Percentiles rank a stretch among this genome's conserved stretches.
Evolutionary conservation across 2,888 invertebrate species (phyloP).

Genomic region (Rambutsinella grinnellia): DNA sequence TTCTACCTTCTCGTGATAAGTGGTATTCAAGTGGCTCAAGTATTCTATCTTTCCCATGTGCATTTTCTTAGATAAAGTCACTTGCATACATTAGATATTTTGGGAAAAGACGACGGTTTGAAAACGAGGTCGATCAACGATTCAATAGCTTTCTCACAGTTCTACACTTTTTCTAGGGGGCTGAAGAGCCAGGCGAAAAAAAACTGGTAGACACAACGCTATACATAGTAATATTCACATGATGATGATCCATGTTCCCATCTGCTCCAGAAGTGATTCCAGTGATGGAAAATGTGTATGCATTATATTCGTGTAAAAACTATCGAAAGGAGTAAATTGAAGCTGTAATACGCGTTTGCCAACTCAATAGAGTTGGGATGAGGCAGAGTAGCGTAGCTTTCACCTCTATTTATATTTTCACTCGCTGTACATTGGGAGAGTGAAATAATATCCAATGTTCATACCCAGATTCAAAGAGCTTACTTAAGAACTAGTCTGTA

Average conservation of each 20-base stretch:
- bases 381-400: conserved; percentile 48
- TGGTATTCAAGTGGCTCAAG: too few species aligned
- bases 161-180: conserved; percentile 2
- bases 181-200: too few species aligned
- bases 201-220: too few species aligned
- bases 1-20: too few species aligned
- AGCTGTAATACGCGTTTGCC: conserved; percentile 48
- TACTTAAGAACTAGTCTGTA: neutral
- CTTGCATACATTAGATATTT: conserved; percentile 25
- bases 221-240: conserved; percentile 45
- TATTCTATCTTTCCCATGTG: conserved; percentile 28
- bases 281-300: conserved; percentile 24
- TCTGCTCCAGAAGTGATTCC: conserved; percentile 30
- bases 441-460: neutral
- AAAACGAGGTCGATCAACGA: conserved; percentile 55
- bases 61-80: conserved; percentile 17
- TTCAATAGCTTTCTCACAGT: conserved; percentile 41
- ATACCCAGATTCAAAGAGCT: too few species aligned
- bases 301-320: conserved; percentile 21
- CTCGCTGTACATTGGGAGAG: neutral
- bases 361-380: conserved; percentile 53
- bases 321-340: neutral
- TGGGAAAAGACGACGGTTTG: conserved; percentile 37
- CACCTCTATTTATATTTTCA: conserved; percentile 12
- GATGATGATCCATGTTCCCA: conserved; percentile 48